Evolutionary conservation across 2,113 vertebrate species (phyloP).

Genomic region (Myrmecophaga tridactyla): DNA sequence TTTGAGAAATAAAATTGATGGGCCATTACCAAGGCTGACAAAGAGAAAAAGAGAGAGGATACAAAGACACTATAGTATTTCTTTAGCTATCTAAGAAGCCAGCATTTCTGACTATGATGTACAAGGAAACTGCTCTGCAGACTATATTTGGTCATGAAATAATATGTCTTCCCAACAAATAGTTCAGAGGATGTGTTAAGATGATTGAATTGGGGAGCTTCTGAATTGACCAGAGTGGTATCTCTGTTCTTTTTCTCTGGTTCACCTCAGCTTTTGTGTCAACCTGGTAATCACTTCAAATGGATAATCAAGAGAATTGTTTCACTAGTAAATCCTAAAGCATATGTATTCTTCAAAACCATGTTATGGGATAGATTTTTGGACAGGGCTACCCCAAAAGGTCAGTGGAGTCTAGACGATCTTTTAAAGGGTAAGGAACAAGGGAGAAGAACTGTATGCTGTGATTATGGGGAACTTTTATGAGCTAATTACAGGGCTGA

Average conservation of each 20-base stretch:
- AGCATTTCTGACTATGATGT: not conserved
- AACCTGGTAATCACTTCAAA: not conserved
- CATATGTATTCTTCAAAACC: not conserved
- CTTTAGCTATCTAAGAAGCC: not conserved
- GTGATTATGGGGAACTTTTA: not conserved
- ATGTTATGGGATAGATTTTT: not conserved
- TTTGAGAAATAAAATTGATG: too few species aligned
- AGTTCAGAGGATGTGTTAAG: not conserved
- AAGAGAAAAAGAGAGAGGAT: too few species aligned
- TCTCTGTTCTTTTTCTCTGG: not conserved
- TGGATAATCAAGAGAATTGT: not conserved
- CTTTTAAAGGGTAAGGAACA: not conserved
- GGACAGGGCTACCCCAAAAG: not conserved
- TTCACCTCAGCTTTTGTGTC: not conserved
- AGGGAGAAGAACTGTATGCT: not conserved
- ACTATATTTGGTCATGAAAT: not conserved
- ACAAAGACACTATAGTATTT: not conserved
- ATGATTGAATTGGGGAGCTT: not conserved
- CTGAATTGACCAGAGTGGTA: not conserved
- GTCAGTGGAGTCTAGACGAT: not conserved
- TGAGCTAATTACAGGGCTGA: not conserved
- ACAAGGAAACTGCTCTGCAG: not conserved
- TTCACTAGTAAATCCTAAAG: not conserved
- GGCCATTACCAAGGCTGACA: too few species aligned
- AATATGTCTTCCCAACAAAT: not conserved